These are phyloP conservation scores for Eretmocerus hayati DNA, from an alignment of 2,888 invertebrate genomes.

Conservation along the genomic window DNA sequence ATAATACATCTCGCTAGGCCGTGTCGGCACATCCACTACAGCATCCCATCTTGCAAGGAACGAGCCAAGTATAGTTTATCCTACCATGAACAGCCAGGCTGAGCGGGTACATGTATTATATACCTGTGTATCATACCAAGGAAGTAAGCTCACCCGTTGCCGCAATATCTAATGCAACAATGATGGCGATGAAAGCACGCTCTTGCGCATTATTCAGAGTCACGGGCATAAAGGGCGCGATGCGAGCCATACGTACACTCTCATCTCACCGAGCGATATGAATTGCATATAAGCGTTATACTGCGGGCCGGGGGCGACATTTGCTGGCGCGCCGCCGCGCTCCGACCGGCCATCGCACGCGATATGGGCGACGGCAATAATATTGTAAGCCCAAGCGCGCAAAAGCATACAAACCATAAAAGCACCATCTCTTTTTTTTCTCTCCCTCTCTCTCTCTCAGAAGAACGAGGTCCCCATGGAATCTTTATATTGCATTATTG, in stretches of 20 bases:
- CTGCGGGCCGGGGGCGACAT: background rate
- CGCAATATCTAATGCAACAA: slow-evolving; percentile 8
- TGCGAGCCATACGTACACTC: too few species aligned
- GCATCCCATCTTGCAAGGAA: too few species aligned
- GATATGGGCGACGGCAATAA: background rate
- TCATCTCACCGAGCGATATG: too few species aligned
- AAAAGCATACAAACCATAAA: slow-evolving; percentile 19
- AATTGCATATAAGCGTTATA: too few species aligned
- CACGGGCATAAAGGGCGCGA: too few species aligned
- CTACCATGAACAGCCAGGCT: background rate
- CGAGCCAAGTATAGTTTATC: too few species aligned
- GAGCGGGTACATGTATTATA: background rate
- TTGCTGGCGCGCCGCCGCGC: background rate
- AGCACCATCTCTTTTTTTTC: slow-evolving; percentile 10
- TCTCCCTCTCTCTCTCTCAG: too few species aligned
- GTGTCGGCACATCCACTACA: too few species aligned
- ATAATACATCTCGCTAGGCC: too few species aligned
- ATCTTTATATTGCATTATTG: slow-evolving; percentile 45
- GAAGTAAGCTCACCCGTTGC: background rate
- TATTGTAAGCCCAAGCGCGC: background rate
- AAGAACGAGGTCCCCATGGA: slow-evolving; percentile 32
- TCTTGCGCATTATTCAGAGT: too few species aligned
- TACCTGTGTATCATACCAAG: too few species aligned
- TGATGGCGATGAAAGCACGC: slow-evolving; percentile 8
- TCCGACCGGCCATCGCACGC: background rate